Evolutionary conservation across 2,888 invertebrate genomes (phyloP), one percentile per base, ranked within the genome.

Genomic region (Monopis laevigella): DNA sequence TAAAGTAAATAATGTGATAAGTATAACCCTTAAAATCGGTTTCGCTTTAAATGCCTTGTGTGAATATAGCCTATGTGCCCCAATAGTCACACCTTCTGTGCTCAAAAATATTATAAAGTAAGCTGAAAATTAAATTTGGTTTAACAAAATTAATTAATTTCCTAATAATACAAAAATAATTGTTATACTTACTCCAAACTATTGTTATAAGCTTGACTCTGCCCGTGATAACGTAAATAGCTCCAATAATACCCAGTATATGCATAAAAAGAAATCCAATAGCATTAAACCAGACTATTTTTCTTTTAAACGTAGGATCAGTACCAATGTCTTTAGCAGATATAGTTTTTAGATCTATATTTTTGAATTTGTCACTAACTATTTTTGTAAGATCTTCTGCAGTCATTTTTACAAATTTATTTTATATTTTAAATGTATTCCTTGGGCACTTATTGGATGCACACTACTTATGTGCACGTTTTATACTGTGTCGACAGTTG

Each of bases 31-130:
- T 1, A 90, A 64, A 1, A 85, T 74, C 11, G 84, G 71, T 18
- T 68, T 84, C 0, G 90, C 92, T 66, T 92, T 92, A 68, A 89
- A 94, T 1, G 89, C 72, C 51, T 85, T 85, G 63, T 94, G 94
- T 1, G 92, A 82, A 78, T 87, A 94, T 1, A 89, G 70, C 46
- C 94, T 74, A 59, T 94, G 94, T 0, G 91, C 90, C 10, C 93
- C 93, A 39, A 91, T 87, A 3, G 92, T 92, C 1, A 92, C 84
- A 8, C 92, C 91, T 59, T 83, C 73, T 5, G 81, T 66, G 18
- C 70, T 59, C 1, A 58, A 46, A 10, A 62, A 45, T 3, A 52
- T 48, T 4, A 68, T 13, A 6, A 59, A 28, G 1, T 53, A 8
- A 40, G 51, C 71, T 67, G 52, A 45, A 58, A 62, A 43, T 8